Base-by-base conservation (phyloP, 1,140 invertebrate genomes). In the Penaeus vannamei region DNA sequence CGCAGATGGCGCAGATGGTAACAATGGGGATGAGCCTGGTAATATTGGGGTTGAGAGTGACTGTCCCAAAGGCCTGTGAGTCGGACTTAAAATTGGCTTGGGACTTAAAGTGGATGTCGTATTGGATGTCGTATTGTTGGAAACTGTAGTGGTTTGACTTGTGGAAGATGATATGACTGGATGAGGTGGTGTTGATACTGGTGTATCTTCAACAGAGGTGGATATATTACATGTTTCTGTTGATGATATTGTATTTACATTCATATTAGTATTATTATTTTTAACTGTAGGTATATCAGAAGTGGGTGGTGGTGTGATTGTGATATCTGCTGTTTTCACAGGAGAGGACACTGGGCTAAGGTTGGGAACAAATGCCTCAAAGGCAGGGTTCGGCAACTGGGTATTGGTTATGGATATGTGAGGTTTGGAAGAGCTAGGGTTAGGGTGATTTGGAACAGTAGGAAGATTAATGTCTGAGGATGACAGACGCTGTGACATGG, bases 31-130 rank as follows among this genome's bases (percentile, higher is more conserved):
- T 42, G 69, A 46, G 62, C 32, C 62, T 22, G 82, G 29, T 26
- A 60, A 46, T 23, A 85, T 23, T 29, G 87, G 87, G 59, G 66
- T 84, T n/a, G 87, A 89, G 59, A 89, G 29, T 23, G 87, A 89
- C 10, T n/a, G 83, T 72, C 87, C 87, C 62, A 89, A 23, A 61
- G 87, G 82, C 84, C 61, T 84, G 79, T 87, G 86, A 66, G 72
- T 26, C 0, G 87, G 32, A 20, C 29, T 23, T 53, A 19, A 26
- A 61, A 12, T 53, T 53, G 53, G 53, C 5, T 8, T 53, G 53
- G 53, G 53, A 53, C 53, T 53, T 29, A 79, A 64, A 46, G 82
- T 61, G 84, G 84, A 22, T 26, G 66, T 69, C 20, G 76, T n/a
- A 72, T 22, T 61, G 84, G 84, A 22, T 26, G 66, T 69, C 20